Percentiles rank a stretch among this genome's conserved stretches.
phyloP scores from a whole-genome alignment of 2,888 invertebrate species.

The Nomada hirtipes region DNA sequence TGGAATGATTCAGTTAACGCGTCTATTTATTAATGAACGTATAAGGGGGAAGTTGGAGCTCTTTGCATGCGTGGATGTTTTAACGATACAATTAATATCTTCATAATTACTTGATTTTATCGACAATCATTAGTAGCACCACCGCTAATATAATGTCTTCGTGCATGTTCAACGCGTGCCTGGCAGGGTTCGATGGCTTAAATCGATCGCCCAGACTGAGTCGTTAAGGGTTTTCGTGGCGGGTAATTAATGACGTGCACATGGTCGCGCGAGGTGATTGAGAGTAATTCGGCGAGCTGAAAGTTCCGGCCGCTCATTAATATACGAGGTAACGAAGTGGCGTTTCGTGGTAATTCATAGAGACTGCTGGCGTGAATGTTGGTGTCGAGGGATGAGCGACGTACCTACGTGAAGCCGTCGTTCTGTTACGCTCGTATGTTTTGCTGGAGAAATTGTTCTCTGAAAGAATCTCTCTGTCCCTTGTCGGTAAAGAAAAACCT shows the following conservation, averaged over 20 bases:
- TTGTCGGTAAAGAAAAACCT: too few relatives aligned
- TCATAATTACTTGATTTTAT: conserved; percentile 34
- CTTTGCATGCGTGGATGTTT: conserved; percentile 2
- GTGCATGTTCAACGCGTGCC: conserved; percentile 18
- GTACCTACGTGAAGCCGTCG: not conserved
- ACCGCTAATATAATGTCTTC: conserved; percentile 20
- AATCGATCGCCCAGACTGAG: conserved; percentile 38
- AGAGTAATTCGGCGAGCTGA: conserved; percentile 39
- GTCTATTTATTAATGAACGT: too few relatives aligned
- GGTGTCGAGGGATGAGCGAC: not conserved
- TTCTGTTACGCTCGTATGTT: not conserved
- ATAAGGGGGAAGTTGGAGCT: not conserved
- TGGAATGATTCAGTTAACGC: too few relatives aligned
- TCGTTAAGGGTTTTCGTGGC: conserved; percentile 46
- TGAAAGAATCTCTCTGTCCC: not conserved
- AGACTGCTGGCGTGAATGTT: conserved; percentile 1
- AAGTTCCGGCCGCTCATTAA: conserved; percentile 46
- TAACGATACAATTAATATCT: conserved; percentile 34
- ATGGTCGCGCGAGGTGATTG: conserved; percentile 37
- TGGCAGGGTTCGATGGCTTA: conserved; percentile 33
- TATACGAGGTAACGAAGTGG: conserved; percentile 44
- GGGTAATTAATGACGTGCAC: conserved; percentile 42
- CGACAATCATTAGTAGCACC: conserved; percentile 35
- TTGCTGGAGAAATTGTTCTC: not conserved
- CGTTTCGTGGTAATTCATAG: conserved; percentile 24